These are phyloP conservation scores for Tenthredo amoena DNA, from an alignment of 2,888 invertebrate species.

Conservation along the genomic window DNA sequence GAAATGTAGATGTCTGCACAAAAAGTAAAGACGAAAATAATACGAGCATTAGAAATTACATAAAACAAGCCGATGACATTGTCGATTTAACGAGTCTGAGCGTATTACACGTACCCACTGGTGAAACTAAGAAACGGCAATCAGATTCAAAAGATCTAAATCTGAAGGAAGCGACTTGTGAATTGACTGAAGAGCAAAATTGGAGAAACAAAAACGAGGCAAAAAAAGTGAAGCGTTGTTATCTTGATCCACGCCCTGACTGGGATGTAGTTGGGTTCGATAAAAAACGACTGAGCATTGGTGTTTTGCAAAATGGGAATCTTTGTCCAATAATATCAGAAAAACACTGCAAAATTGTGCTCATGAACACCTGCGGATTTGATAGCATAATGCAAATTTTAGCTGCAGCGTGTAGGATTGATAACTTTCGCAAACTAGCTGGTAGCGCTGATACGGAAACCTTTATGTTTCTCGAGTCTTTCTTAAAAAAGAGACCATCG, in stretches of 20 bases:
- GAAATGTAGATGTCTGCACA: too few species aligned
- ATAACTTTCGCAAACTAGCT: not conserved
- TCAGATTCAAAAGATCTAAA: too few species aligned
- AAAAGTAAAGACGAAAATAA: too few species aligned
- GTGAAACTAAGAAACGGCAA: too few species aligned
- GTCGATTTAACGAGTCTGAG: too few species aligned
- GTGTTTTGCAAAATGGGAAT: not conserved
- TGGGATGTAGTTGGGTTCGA: slow-evolving; percentile 20
- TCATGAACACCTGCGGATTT: slow-evolving; percentile 7
- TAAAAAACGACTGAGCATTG: slow-evolving; percentile 9
- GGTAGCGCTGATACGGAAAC: too few species aligned
- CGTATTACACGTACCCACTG: too few species aligned
- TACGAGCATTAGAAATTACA: too few species aligned
- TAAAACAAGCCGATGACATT: too few species aligned
- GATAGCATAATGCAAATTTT: slow-evolving; percentile 26
- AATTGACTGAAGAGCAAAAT: slow-evolving; percentile 16
- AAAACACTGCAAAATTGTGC: not conserved
- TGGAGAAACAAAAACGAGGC: slow-evolving; percentile 30
- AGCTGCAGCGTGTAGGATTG: not conserved
- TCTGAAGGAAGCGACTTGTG: not conserved
- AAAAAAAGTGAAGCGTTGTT: slow-evolving; percentile 10
- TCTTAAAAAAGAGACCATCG: too few species aligned
- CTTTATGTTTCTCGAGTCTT: too few species aligned
- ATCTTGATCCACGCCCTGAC: slow-evolving; percentile 23
- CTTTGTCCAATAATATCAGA: too few species aligned